These are phyloP conservation scores for Toxotes jaculatrix DNA, from an alignment of 2,113 vertebrate species.

Conservation along the genomic window DNA sequence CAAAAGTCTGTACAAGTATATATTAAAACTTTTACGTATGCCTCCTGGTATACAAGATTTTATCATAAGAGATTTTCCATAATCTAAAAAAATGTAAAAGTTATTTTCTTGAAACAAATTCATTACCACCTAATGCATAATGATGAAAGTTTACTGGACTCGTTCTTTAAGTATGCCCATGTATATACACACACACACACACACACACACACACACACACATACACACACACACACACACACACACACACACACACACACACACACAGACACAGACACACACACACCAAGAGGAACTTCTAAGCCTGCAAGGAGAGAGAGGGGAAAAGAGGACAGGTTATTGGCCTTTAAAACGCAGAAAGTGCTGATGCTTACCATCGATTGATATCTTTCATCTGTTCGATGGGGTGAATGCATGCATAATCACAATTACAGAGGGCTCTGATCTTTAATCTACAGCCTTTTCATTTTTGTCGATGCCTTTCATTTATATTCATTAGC, in stretches of 20 bases:
- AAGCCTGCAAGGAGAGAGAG: conserved; percentile 44
- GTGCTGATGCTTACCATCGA: conserved; percentile 77
- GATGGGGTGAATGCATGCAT: conserved; percentile 74
- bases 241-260: background rate
- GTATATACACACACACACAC: background rate
- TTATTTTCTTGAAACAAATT: background rate
- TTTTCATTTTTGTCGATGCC: conserved; percentile 74
- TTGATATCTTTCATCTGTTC: conserved; percentile 74
- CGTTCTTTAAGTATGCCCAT: too few relatives aligned
- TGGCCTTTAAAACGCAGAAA: conserved; percentile 70
- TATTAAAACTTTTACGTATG: background rate
- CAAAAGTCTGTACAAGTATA: background rate
- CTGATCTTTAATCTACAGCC: conserved; percentile 76
- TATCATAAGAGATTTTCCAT: background rate
- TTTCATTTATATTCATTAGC: conserved; percentile 81
- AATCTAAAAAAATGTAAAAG: background rate
- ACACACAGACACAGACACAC: background rate
- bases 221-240: background rate
- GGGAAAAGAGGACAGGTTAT: conserved; percentile 52
- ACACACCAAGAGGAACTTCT: background rate
- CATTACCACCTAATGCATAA: background rate
- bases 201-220: background rate
- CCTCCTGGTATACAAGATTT: too few relatives aligned
- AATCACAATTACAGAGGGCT: conserved; percentile 75
- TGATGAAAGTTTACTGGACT: background rate